These are phyloP conservation scores for Iselma pallidipennis DNA, from an alignment of 2,888 invertebrate genomes.

Conservation along the genomic window DNA sequence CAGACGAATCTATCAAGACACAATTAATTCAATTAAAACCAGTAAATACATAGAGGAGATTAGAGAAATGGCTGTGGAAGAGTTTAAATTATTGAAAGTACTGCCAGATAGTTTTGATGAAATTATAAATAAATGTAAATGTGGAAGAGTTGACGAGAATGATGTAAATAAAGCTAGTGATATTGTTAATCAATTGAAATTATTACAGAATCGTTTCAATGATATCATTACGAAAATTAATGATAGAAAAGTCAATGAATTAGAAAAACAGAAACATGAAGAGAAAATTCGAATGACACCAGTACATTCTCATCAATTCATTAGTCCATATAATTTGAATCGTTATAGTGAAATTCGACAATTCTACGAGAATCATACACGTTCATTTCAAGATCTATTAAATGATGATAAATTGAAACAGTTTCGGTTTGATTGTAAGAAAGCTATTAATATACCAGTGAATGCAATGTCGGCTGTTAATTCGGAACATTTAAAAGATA, in stretches of 20 bases:
- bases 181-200: conserved; percentile 42
- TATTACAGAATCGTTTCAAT: conserved; percentile 56
- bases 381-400: conserved; percentile 63
- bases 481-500: conserved; percentile 70
- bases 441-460: conserved; percentile 84
- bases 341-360: conserved; percentile 63
- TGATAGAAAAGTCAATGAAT: conserved; percentile 44
- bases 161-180: conserved; percentile 62
- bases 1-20: conserved; percentile 61
- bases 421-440: conserved; percentile 81
- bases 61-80: conserved; percentile 45
- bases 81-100: conserved; percentile 53
- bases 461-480: conserved; percentile 83
- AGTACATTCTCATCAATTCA: conserved; percentile 50
- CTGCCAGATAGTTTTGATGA: conserved; percentile 56
- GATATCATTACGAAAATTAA: conserved; percentile 56
- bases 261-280: conserved; percentile 9
- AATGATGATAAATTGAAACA: conserved; percentile 69
- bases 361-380: conserved; percentile 64
- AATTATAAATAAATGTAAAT: conserved; percentile 57
- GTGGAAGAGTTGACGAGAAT: conserved; percentile 56
- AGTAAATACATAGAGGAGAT: conserved; percentile 33
- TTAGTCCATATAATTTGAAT: conserved; percentile 59
- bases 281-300: conserved; percentile 32
- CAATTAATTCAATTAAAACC: conserved; percentile 55